Conservation (phyloP, 2,113 vertebrate genomes). For the Anhinga anhinga region DNA sequence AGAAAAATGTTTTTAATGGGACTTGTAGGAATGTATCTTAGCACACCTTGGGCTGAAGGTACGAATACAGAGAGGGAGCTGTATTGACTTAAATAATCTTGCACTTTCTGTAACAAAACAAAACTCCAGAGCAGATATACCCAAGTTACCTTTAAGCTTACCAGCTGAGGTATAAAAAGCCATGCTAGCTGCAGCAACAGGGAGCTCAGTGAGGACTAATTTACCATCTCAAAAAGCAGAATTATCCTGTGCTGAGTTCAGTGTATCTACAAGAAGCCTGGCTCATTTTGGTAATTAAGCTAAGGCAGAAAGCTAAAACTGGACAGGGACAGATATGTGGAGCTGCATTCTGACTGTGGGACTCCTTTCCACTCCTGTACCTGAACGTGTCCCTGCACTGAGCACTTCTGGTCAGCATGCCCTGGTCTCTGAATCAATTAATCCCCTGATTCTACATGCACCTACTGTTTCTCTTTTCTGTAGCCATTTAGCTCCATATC, state of each 20-base stretch:
- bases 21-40: neutral
- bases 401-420: neutral
- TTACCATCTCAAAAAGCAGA: neutral
- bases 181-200: too few species aligned
- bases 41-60: neutral
- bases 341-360: rapidly evolving
- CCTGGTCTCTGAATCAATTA: neutral
- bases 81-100: neutral
- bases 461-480: neutral
- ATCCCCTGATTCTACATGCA: neutral
- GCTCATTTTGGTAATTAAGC: neutral
- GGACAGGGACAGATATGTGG: neutral
- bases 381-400: rapidly evolving
- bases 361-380: neutral
- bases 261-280: neutral
- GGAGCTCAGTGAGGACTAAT: neutral
- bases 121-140: neutral
- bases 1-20: neutral
- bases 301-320: neutral
- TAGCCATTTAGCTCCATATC: neutral
- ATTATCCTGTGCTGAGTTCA: neutral
- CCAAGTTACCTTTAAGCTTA: neutral
- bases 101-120: neutral
- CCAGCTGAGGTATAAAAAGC: neutral
- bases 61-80: neutral